phyloP scores from a whole-genome alignment of 2,797 vertebrate species.

The Enteromius trimaculatus region DNA sequence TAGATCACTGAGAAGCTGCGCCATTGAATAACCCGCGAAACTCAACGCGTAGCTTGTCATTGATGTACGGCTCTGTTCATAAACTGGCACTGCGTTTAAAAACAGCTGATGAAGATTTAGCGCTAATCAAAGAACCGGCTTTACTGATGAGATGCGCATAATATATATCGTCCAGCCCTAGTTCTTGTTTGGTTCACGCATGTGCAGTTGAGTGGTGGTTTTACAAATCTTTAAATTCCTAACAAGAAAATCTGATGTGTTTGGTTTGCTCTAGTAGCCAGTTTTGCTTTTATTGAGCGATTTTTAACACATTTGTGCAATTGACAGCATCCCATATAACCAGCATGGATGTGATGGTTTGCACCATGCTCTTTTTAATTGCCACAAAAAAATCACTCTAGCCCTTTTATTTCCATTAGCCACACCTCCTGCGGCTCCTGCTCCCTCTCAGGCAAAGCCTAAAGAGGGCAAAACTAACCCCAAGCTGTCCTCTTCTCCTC shows the following conservation, averaged over 20 bases:
- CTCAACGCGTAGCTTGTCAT: no score
- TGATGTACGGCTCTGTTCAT: no score
- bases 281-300: slow-evolving; percentile 10
- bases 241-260: slow-evolving; percentile 9
- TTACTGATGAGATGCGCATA: no score
- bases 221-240: not conserved
- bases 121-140: no score
- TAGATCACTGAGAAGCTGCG: no score
- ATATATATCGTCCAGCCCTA: no score
- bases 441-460: slow-evolving; percentile 75
- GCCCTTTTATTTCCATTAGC: slow-evolving; percentile 75
- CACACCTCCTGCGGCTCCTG: slow-evolving; percentile 72
- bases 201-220: slow-evolving; percentile 5
- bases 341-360: slow-evolving; percentile 68
- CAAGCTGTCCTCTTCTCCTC: slow-evolving; percentile 63
- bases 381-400: slow-evolving; percentile 57
- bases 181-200: not conserved
- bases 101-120: no score
- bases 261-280: not conserved
- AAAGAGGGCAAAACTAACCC: slow-evolving; percentile 77
- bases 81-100: no score
- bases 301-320: slow-evolving; percentile 42
- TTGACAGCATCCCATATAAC: slow-evolving; percentile 60
- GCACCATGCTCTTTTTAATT: slow-evolving; percentile 19
- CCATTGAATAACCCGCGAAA: no score